Base-by-base conservation (phyloP, 1,140 invertebrate genomes). In the Calycopis cecrops region DNA sequence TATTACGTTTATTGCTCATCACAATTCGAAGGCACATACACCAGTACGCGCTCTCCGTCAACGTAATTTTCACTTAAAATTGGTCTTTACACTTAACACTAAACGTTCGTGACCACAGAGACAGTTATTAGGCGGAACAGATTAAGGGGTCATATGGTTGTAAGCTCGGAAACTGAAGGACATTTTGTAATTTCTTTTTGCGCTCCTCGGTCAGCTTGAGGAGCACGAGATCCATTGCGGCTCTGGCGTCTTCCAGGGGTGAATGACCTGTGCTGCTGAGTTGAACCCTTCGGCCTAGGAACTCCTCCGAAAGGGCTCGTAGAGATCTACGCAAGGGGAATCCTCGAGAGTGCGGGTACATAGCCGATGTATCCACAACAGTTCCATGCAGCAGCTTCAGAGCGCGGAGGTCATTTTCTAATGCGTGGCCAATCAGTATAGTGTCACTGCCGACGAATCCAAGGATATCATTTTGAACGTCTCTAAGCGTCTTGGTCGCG, bases 331-430 rank as follows among this genome's bases (percentile, higher is more conserved):
- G 92, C 65, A 90, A 93, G 0, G 95, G 96, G 3, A 92, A 91
- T 0, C 96, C 96, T 61, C 88, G 85, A 21, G 90, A 89, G 79
- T 98, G 96, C 0, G 96, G 95, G 76, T 96, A 98, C 8, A 94
- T 77, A 16, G 95, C 88, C 4, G 95, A 92, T 0, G 97, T 99
- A 74, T 99, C 98, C 18, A 99, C 91, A 8, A 98, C 92, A 1
- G 89, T 93, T 3, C 88, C 82, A 69, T 99, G 98, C 0, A 98
- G 88, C 3, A 99, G 71, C 70, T 93, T 94, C 11, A 99, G 76
- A 0, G 94, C 94, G 11, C 93, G 88, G 6, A 99, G 87, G 89
- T 99, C 98, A 77, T 96, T 98, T 62, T 99, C 97, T 35, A 99
- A 85, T 7, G 94, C 95, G 82, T 99, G 98, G 0, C 98, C 98